Percentiles rank a stretch among this genome's conserved stretches.
Evolutionary conservation across 2,888 invertebrate species (phyloP).

Genomic region (Amphipyra berbera): DNA sequence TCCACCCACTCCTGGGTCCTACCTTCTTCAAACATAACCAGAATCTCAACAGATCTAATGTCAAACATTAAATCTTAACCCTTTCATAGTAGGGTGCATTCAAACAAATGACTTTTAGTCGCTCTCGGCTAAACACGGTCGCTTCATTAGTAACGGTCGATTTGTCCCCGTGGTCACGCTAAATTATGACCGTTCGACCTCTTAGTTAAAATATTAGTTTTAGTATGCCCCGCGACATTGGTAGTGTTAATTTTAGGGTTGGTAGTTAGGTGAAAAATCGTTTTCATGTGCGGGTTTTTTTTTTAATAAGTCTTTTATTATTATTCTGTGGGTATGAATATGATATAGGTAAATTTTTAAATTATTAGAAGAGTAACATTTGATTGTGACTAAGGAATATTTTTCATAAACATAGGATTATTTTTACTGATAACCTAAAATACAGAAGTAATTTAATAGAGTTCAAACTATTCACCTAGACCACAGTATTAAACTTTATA

Average conservation of each 20-base stretch:
- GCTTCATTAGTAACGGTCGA: slow-evolving; percentile 80
- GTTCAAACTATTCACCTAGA: no score
- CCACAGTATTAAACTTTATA: no score
- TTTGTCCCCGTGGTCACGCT: slow-evolving; percentile 76
- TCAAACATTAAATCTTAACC: slow-evolving; percentile 54
- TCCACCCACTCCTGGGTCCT: no score
- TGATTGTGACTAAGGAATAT: no score
- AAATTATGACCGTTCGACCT: slow-evolving; percentile 74
- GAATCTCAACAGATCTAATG: slow-evolving; percentile 30
- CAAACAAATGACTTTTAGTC: slow-evolving; percentile 55
- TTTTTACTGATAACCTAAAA: no score
- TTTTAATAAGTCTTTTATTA: no score
- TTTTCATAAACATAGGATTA: no score
- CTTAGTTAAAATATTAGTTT: slow-evolving; percentile 81
- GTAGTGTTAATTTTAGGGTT: slow-evolving; percentile 54
- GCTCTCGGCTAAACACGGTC: slow-evolving; percentile 48
- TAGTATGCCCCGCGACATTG: slow-evolving; percentile 65
- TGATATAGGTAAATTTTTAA: no score
- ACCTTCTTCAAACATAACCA: background rate
- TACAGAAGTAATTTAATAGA: no score
- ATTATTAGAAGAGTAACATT: no score
- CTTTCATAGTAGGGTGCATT: slow-evolving; percentile 47
- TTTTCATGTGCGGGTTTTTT: background rate
- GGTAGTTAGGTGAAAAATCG: background rate
- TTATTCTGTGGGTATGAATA: no score